Conservation (phyloP, 2,113 vertebrate genomes). For the Oryctolagus cuniculus region DNA sequence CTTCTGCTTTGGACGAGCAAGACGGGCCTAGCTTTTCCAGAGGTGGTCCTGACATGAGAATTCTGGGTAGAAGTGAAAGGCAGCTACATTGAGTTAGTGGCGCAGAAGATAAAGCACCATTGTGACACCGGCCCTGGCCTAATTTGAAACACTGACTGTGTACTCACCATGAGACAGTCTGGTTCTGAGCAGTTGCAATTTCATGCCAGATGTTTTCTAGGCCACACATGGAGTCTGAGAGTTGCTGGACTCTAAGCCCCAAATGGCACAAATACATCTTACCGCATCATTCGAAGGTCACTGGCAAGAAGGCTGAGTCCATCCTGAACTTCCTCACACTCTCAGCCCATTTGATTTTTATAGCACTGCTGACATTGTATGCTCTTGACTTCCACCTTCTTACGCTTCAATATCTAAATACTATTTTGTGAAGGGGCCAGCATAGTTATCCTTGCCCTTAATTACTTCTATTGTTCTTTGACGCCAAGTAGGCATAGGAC, state of each 20-base stretch:
- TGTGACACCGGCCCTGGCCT: constrained; percentile 38
- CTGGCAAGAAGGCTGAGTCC: not conserved
- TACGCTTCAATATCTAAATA: not conserved
- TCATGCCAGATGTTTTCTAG: constrained; percentile 68
- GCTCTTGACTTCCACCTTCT: constrained; percentile 53
- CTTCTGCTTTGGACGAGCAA: not conserved
- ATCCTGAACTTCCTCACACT: not conserved
- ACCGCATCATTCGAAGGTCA: constrained; percentile 18
- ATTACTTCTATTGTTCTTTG: not conserved
- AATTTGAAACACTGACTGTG: constrained; percentile 35
- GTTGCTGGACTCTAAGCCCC: not conserved
- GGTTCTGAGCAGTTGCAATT: not conserved
- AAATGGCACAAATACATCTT: constrained; percentile 2
- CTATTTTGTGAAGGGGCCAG: not conserved
- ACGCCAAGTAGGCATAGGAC: not conserved
- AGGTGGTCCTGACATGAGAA: not conserved
- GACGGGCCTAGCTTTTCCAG: not conserved
- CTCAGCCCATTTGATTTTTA: not conserved
- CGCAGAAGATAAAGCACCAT: constrained; percentile 55
- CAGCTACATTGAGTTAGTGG: not conserved
- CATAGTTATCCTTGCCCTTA: not conserved
- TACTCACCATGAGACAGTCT: constrained; percentile 18
- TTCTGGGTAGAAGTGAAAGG: constrained; percentile 20
- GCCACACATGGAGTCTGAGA: constrained; percentile 48
- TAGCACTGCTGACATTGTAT: not conserved